These are phyloP conservation scores for Drosophila littoralis DNA, from an alignment of 1,140 invertebrate genomes.

Conservation along the genomic window DNA sequence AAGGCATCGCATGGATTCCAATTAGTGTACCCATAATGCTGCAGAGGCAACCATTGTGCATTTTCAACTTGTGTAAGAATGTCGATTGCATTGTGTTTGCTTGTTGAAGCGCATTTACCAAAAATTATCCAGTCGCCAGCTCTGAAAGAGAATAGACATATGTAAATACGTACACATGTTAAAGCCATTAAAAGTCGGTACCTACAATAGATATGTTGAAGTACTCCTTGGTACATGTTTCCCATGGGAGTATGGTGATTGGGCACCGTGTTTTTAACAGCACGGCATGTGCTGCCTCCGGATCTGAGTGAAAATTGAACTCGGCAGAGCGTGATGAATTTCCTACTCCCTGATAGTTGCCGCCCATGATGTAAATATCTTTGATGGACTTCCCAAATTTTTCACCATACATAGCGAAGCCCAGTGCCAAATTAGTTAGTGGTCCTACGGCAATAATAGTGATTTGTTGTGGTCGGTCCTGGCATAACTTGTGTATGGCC, in stretches of 20 bases:
- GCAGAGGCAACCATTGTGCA: slow-evolving; percentile 72
- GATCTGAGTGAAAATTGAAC: slow-evolving; percentile 92
- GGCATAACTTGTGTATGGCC: slow-evolving; percentile 85
- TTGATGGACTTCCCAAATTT: slow-evolving; percentile 87
- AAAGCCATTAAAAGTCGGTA: not conserved
- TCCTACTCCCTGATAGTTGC: slow-evolving; percentile 89
- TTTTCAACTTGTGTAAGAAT: slow-evolving; percentile 86
- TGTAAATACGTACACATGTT: not conserved
- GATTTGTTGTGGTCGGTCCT: slow-evolving; percentile 84
- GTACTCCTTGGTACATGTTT: slow-evolving; percentile 85
- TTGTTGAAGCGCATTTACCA: slow-evolving; percentile 31
- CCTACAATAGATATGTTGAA: slow-evolving; percentile 85
- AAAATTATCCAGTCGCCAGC: slow-evolving; percentile 85
- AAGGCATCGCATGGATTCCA: slow-evolving; percentile 87
- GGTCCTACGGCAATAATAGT: slow-evolving; percentile 89
- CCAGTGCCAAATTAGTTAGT: slow-evolving; percentile 91
- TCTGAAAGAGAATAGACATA: slow-evolving; percentile 72
- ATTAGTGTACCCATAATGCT: slow-evolving; percentile 54
- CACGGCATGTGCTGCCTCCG: slow-evolving; percentile 91
- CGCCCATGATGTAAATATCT: slow-evolving; percentile 90
- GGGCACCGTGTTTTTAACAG: slow-evolving; percentile 86
- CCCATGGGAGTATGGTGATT: slow-evolving; percentile 88
- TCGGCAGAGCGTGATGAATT: slow-evolving; percentile 89
- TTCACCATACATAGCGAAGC: slow-evolving; percentile 87
- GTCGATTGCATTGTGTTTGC: slow-evolving; percentile 74